A percentile compares a stretch with the other conserved stretches of the same genome.
Conservation (phyloP, 2,888 invertebrate genomes). For the Mimachlamys varia region DNA sequence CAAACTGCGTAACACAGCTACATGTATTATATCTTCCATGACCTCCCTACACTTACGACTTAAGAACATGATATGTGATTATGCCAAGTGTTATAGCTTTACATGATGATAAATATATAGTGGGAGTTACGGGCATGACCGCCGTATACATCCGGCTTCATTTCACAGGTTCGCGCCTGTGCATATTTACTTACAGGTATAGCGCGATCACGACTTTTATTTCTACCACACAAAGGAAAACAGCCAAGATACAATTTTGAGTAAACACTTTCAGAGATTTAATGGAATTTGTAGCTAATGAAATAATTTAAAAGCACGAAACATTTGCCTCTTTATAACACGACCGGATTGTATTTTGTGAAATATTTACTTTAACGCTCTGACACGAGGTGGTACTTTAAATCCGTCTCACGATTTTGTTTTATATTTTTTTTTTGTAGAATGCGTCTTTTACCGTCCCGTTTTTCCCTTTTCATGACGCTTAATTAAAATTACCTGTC, state of each 20-base stretch:
- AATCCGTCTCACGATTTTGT: background rate
- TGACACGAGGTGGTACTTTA: background rate
- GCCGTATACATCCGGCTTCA: too few relatives aligned
- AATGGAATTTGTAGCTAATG: background rate
- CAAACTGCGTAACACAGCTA: too few relatives aligned
- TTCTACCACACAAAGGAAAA: background rate
- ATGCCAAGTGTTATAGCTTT: too few relatives aligned
- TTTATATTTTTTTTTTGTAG: background rate
- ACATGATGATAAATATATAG: too few relatives aligned
- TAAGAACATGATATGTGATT: too few relatives aligned
- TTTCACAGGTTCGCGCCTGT: too few relatives aligned
- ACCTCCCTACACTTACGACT: too few relatives aligned
- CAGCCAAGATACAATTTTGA: background rate
- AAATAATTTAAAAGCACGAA: background rate
- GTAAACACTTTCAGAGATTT: background rate
- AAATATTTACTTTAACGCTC: background rate
- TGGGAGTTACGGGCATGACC: too few relatives aligned
- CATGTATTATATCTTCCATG: too few relatives aligned
- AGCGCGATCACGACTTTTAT: background rate
- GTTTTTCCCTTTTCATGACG: background rate
- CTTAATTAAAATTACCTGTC: slow-evolving; percentile 20
- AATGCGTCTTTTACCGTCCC: slow-evolving; percentile 9
- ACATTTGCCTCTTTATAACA: background rate
- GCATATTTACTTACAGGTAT: background rate
- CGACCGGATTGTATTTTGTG: background rate